These are phyloP conservation scores for Muscicapa striata DNA, from an alignment of 2,797 vertebrate species.

Conservation along the genomic window DNA sequence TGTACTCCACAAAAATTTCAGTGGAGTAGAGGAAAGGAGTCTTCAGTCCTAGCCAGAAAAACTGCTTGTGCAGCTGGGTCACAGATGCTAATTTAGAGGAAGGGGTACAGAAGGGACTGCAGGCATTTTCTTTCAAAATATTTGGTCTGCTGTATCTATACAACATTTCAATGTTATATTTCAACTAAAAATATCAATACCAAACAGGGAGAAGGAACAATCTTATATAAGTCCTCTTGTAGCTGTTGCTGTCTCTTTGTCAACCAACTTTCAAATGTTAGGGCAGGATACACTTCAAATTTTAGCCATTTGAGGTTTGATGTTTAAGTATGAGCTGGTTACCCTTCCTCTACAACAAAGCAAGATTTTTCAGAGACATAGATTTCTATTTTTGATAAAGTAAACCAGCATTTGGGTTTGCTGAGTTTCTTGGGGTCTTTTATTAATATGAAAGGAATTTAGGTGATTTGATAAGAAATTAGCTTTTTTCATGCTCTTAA, in stretches of 20 bases:
- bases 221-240: not conserved
- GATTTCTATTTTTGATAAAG: not conserved
- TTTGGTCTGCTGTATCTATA: not conserved
- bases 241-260: not conserved
- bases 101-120: not conserved
- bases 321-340: not conserved
- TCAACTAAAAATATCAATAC: not conserved
- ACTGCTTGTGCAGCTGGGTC: constrained; percentile 28
- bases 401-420: not conserved
- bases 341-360: not conserved
- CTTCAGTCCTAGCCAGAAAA: constrained; percentile 19
- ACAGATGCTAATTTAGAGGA: constrained; percentile 33
- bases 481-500: not conserved
- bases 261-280: not conserved
- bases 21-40: not conserved
- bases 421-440: not conserved
- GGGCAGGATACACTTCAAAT: not conserved
- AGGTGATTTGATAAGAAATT: not conserved
- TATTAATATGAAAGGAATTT: not conserved
- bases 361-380: not conserved
- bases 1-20: constrained; percentile 33
- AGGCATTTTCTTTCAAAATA: not conserved
- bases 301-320: not conserved
- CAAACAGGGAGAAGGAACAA: not conserved
- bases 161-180: not conserved